Conservation (phyloP, 2,113 vertebrate species). For the Sander vitreus region DNA sequence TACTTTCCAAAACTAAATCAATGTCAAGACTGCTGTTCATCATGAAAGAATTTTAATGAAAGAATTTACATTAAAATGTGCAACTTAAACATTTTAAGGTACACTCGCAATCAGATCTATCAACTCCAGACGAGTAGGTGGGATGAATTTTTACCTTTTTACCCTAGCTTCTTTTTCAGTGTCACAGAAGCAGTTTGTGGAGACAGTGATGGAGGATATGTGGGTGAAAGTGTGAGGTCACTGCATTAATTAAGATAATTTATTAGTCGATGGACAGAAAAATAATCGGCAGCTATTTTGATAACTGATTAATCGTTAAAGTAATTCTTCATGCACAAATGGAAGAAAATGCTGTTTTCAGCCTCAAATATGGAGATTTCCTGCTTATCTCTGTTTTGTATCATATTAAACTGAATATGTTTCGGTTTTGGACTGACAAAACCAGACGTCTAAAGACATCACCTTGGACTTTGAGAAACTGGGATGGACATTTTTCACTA, state of each 20-base stretch:
- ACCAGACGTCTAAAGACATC: too few species aligned
- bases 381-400: too few species aligned
- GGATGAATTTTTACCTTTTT: slow-evolving; percentile 12
- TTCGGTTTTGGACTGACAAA: too few species aligned
- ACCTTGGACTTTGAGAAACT: too few species aligned
- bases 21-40: slow-evolving; percentile 14
- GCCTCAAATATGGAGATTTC: too few species aligned
- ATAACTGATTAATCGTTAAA: too few species aligned
- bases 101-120: slow-evolving; percentile 10
- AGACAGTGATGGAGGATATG: neutral
- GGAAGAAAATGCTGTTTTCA: too few species aligned
- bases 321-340: too few species aligned
- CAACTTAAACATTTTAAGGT: neutral
- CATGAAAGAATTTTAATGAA: neutral
- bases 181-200: slow-evolving; percentile 5
- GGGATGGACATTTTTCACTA: too few species aligned
- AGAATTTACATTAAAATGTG: slow-evolving; percentile 36
- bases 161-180: neutral
- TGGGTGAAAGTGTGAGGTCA: neutral
- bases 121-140: slow-evolving; percentile 35
- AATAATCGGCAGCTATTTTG: too few species aligned
- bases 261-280: too few species aligned
- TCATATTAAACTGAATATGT: too few species aligned
- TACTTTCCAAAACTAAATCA: slow-evolving; percentile 1
- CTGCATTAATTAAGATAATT: neutral